Evolutionary conservation across 2,113 vertebrate species (phyloP), one percentile per base, ranked within the genome.

Genomic region (Jacana jacana): DNA sequence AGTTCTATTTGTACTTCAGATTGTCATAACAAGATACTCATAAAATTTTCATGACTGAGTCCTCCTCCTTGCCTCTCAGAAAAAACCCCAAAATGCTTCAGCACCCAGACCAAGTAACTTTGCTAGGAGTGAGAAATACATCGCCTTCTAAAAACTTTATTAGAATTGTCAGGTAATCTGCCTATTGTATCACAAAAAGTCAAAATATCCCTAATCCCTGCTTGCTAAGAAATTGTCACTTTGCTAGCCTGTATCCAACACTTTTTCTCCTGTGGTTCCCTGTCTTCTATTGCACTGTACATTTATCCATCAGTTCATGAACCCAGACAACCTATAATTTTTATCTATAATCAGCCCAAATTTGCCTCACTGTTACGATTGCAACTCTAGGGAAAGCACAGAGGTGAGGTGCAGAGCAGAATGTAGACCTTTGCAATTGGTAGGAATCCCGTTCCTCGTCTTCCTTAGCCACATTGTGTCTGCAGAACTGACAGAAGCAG

Each of bases 1-100:
- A 81, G 69, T 22, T 94, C 65, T 92, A 35, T 78, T 95, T 96
- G 72, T 95, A 85, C 61, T 94, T 93, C 40, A 72, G 54, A 37
- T 93, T 88, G 61, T 91, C 37, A 35, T 71, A 68, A 68, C 28
- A 61, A 94, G 80, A 82, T 44, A 81, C 54, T 64, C 2, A 80
- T 93, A 54, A 81, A 91, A 48, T 54, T 92, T 91, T 81, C 39
- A 88, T 91, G 17, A 68, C 70, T 52, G 77, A 79, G 49, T 44
- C 77, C 20, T 71, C 77, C 20, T 71, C 39, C n/a, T 87, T 79
- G 25, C 46, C 63, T 87, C 58, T 86, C 63, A 60, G 27, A 39
- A 70, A 69, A 93, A 61, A 7, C 17, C 72, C 58, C 46, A 18
- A 58, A 93, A 84, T 30, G 48, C 30, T 73, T 88, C 46, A 92